Conservation (phyloP, 2,888 invertebrate species). For the Agrilus mali region DNA sequence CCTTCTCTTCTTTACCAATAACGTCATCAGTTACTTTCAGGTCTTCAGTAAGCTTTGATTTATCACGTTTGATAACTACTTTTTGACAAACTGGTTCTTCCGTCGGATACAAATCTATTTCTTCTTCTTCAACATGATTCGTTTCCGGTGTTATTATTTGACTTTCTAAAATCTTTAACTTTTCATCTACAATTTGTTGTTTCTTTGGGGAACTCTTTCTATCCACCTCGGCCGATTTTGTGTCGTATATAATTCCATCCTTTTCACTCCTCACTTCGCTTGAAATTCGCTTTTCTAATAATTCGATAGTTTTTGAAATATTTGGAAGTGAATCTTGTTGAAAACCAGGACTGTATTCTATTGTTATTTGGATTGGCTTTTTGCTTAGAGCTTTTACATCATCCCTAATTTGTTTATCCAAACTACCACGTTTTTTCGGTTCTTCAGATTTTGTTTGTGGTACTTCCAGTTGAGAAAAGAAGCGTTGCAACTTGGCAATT, state of each 20-base stretch:
- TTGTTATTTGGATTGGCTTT: neutral
- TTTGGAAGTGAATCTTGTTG: neutral
- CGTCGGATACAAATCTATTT: neutral
- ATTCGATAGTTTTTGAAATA: constrained; percentile 26
- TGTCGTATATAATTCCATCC: no score
- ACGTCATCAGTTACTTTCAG: no score
- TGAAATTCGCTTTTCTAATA: constrained; percentile 25
- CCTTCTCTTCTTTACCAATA: no score
- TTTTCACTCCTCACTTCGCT: constrained; percentile 8
- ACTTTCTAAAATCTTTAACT: neutral
- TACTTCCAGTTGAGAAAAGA: constrained; percentile 23
- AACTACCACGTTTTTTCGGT: constrained; percentile 5
- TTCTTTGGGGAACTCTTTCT: neutral
- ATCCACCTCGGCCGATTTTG: no score
- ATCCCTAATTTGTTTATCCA: constrained; percentile 3
- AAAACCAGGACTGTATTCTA: constrained; percentile 7
- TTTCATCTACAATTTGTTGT: neutral
- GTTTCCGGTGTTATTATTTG: no score
- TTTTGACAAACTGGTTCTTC: neutral
- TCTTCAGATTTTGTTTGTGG: constrained; percentile 7
- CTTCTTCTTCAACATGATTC: neutral
- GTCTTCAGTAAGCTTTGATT: no score
- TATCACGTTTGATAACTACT: neutral
- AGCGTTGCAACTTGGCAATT: constrained; percentile 37
- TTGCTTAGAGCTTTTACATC: neutral